A percentile compares a stretch with the other conserved stretches of the same genome.
Evolutionary conservation across 2,113 vertebrate genomes (phyloP).

Genomic region (Cyprinodon brontotheroides): DNA sequence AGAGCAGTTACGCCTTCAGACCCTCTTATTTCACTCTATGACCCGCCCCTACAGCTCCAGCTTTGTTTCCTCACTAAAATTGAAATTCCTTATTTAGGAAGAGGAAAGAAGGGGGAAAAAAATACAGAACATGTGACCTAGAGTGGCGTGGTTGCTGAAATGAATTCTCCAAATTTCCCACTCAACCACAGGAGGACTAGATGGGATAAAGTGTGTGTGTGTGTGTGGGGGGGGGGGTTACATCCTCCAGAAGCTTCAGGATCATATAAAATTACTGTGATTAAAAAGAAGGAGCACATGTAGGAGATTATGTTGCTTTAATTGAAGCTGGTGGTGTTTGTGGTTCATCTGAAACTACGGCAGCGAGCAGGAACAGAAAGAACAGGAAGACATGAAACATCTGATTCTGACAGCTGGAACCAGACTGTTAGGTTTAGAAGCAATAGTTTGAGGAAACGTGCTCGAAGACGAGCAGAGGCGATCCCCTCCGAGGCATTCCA

Average conservation of each 20-base stretch:
- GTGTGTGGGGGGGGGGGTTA: constrained; percentile 18
- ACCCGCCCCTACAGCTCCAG: constrained; percentile 52
- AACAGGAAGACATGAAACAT: constrained; percentile 3
- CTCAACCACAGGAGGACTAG: constrained; percentile 48
- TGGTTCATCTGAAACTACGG: constrained; percentile 37
- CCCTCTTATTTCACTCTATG: constrained; percentile 64
- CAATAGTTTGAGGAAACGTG: too few species aligned
- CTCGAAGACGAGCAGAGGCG: constrained; percentile 3
- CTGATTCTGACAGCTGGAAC: not conserved
- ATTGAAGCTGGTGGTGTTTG: constrained; percentile 35
- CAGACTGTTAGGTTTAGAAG: not conserved
- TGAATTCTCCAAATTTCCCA: constrained; percentile 77
- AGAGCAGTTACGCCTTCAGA: constrained; percentile 40
- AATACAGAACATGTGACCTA: constrained; percentile 60
- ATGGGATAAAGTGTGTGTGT: constrained; percentile 12
- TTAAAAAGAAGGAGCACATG: constrained; percentile 35
- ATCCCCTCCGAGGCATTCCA: constrained; percentile 36
- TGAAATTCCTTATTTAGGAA: constrained; percentile 76
- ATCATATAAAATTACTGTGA: constrained; percentile 32
- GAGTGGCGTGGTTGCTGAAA: constrained; percentile 69
- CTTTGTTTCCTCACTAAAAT: constrained; percentile 52
- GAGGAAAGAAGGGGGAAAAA: constrained; percentile 45
- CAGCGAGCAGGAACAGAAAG: constrained; percentile 2
- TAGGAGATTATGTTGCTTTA: constrained; percentile 23
- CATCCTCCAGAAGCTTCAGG: constrained; percentile 27